These are phyloP conservation scores for Catamblyrhynchus diadema DNA, from an alignment of 2,797 vertebrate genomes.

Conservation along the genomic window DNA sequence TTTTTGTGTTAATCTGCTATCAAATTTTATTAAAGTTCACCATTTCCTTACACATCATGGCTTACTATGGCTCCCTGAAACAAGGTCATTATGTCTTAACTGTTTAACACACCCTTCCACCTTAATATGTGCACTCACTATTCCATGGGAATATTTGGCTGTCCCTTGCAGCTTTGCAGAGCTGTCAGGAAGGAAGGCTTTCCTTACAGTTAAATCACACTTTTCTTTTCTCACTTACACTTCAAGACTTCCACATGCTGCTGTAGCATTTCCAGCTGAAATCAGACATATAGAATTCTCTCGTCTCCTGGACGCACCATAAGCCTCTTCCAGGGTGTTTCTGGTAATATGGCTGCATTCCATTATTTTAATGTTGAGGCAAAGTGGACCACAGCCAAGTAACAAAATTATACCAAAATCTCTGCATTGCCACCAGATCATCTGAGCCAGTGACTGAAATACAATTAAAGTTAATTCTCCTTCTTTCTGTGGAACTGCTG, in stretches of 20 bases:
- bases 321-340: conserved; percentile 49
- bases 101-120: not conserved
- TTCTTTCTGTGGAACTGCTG: conserved; percentile 28
- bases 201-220: conserved; percentile 33
- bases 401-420: conserved; percentile 50
- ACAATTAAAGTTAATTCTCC: conserved; percentile 68
- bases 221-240: conserved; percentile 52
- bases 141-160: conserved; percentile 30
- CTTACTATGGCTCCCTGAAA: conserved; percentile 45
- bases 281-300: conserved; percentile 34
- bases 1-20: not conserved
- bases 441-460: conserved; percentile 68
- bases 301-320: conserved; percentile 29
- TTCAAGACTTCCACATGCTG: conserved; percentile 57
- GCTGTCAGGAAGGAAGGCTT: conserved; percentile 49
- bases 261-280: conserved; percentile 56
- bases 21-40: not conserved
- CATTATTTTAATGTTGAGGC: conserved; percentile 61
- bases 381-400: conserved; percentile 61
- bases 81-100: conserved; percentile 27
- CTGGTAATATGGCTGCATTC: conserved; percentile 57
- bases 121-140: not conserved
- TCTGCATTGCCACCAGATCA: conserved; percentile 37
- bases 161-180: conserved; percentile 35
- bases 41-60: conserved; percentile 31